Percentiles rank a stretch among this genome's conserved stretches.
Conservation (phyloP, 2,888 invertebrate genomes). For the Oxystoma pomonae region DNA sequence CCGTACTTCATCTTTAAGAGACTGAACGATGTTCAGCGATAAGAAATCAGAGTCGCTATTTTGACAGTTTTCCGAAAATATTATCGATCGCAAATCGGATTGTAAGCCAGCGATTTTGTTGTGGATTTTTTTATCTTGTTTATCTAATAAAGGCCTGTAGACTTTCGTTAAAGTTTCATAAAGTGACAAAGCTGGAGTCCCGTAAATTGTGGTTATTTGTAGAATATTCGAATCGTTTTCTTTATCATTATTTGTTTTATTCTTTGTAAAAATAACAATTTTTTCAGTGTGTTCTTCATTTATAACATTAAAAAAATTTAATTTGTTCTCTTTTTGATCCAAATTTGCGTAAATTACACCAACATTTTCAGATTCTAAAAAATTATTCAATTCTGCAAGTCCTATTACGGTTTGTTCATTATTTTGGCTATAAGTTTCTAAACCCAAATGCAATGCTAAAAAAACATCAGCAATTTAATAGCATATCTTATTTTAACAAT, state of each 20-base stretch:
- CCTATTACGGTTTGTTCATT: not conserved
- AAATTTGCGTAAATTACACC: not conserved
- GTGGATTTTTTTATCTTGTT: slow-evolving; percentile 37
- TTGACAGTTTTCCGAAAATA: slow-evolving; percentile 30
- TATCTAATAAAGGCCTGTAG: slow-evolving; percentile 48
- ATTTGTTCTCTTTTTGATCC: not conserved
- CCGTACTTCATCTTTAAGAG: slow-evolving; percentile 66
- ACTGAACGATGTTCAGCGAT: slow-evolving; percentile 27
- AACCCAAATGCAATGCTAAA: not conserved
- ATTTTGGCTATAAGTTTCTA: not conserved
- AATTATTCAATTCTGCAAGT: not conserved
- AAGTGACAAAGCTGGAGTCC: slow-evolving; percentile 56
- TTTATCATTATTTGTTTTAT: slow-evolving; percentile 49
- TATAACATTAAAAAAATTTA: not conserved
- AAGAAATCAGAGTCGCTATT: not conserved
- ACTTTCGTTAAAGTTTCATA: slow-evolving; percentile 60
- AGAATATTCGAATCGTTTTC: slow-evolving; percentile 56
- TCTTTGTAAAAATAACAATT: slow-evolving; percentile 59
- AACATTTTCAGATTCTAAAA: not conserved
- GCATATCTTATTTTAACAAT: too few relatives aligned
- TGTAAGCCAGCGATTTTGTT: slow-evolving; percentile 42
- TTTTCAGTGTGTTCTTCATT: slow-evolving; percentile 13
- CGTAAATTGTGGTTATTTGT: slow-evolving; percentile 57
- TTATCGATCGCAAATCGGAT: slow-evolving; percentile 40
- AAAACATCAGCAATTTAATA: too few relatives aligned